phyloP scores from a whole-genome alignment of 2,113 vertebrate genomes.

The Tauraco erythrolophus region DNA sequence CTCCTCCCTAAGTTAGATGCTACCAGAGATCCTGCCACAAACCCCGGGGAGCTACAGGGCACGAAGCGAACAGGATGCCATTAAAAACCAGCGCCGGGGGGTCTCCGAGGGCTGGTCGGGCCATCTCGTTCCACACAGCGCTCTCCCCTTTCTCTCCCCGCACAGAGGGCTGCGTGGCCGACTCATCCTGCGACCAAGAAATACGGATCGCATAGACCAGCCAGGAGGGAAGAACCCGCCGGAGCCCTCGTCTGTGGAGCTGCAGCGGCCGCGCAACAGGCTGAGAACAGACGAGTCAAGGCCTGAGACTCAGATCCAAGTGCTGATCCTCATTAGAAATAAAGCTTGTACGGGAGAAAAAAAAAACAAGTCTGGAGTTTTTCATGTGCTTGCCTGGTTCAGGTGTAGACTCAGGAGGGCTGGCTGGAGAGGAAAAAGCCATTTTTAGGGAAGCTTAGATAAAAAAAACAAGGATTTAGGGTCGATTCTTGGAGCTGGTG shows the following conservation, averaged over 20 bases:
- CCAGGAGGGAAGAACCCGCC: accelerated
- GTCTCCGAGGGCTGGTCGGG: no score
- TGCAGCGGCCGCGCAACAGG: accelerated
- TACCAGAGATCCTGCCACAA: neutral
- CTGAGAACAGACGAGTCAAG: neutral
- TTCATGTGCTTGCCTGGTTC: accelerated
- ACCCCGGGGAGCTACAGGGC: neutral
- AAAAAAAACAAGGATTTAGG: neutral
- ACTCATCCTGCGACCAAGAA: conserved; percentile 65
- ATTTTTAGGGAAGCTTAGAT: accelerated
- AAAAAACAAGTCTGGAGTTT: neutral
- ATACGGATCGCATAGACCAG: neutral
- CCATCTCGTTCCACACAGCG: no score
- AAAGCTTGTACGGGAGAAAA: conserved; percentile 10
- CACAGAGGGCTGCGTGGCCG: conserved; percentile 58
- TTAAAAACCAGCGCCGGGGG: no score
- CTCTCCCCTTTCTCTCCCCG: neutral
- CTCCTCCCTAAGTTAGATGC: neutral
- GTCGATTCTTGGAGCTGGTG: neutral
- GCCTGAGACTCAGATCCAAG: neutral
- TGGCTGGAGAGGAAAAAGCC: neutral
- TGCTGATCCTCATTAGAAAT: neutral
- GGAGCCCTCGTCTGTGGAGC: accelerated
- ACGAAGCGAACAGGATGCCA: no score
- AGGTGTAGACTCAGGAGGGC: accelerated